phyloP scores from a whole-genome alignment of 2,113 vertebrate species.

The Silurus meridionalis region DNA sequence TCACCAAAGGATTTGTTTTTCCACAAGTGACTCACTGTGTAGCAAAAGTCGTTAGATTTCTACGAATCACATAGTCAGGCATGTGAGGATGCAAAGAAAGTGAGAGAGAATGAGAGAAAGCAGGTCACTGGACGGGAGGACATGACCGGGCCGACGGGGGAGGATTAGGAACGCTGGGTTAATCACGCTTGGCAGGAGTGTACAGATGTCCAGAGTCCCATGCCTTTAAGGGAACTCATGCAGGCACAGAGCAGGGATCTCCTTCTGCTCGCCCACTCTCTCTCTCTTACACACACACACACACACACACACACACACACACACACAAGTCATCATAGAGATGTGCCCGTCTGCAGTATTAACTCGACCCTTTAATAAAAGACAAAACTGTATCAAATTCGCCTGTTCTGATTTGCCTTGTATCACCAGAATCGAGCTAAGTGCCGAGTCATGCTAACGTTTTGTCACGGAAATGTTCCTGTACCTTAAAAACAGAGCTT shows the following conservation, averaged over 20 bases:
- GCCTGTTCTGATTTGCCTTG: background rate
- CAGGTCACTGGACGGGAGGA: slow-evolving; percentile 10
- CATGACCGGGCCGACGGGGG: background rate
- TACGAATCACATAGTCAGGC: background rate
- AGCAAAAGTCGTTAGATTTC: background rate
- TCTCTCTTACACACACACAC: background rate
- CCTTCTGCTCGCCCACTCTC: background rate
- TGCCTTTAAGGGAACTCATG: slow-evolving; percentile 19
- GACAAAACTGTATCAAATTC: background rate
- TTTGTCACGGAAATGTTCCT: background rate
- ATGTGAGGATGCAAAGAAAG: background rate
- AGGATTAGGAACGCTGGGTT: slow-evolving; percentile 42
- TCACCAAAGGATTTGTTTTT: background rate
- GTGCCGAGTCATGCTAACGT: background rate
- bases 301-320: slow-evolving; percentile 17
- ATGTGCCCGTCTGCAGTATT: background rate
- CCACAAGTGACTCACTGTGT: background rate
- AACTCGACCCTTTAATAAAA: slow-evolving; percentile 5
- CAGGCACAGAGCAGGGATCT: slow-evolving; percentile 36
- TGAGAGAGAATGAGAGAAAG: background rate
- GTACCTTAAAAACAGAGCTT: background rate
- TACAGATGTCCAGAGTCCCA: slow-evolving; percentile 52
- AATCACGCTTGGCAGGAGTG: slow-evolving; percentile 38
- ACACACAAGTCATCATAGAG: slow-evolving; percentile 4
- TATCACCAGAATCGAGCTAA: background rate